phyloP scores from a whole-genome alignment of 2,113 vertebrate genomes.

The Rhinogobius similis region DNA sequence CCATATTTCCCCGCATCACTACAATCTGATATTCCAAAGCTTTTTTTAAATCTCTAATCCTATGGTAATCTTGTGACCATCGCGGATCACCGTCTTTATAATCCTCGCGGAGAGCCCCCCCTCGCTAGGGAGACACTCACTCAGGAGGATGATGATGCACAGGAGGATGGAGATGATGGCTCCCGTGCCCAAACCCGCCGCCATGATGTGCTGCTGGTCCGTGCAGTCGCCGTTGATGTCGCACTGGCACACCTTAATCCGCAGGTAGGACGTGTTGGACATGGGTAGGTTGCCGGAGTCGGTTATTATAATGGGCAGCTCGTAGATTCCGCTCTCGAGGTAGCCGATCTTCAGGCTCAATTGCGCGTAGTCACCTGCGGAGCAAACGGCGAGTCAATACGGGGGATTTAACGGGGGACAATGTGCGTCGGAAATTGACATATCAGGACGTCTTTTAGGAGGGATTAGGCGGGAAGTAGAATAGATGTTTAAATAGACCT shows the following conservation, averaged over 20 bases:
- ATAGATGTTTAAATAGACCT: constrained; percentile 31
- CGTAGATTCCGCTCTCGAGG: constrained; percentile 92
- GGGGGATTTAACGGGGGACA: constrained; percentile 17
- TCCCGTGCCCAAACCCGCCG: constrained; percentile 90
- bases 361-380: constrained; percentile 90
- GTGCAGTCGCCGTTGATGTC: constrained; percentile 94
- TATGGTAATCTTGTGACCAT: constrained; percentile 59
- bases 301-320: constrained; percentile 92
- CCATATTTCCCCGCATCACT: constrained; percentile 54
- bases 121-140: constrained; percentile 79
- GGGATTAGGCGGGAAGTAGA: constrained; percentile 49
- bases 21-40: constrained; percentile 58
- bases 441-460: constrained; percentile 29
- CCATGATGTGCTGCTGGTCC: constrained; percentile 89
- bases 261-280: constrained; percentile 90
- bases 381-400: constrained; percentile 12
- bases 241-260: constrained; percentile 95
- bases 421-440: constrained; percentile 23
- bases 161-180: constrained; percentile 97
- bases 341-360: constrained; percentile 89
- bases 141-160: constrained; percentile 96
- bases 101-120: constrained; percentile 42
- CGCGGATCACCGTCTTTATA: constrained; percentile 55
- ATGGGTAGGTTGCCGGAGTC: constrained; percentile 95
- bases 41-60: constrained; percentile 59